These are phyloP conservation scores for Suricata suricatta DNA, from an alignment of 2,113 vertebrate species.

Conservation along the genomic window DNA sequence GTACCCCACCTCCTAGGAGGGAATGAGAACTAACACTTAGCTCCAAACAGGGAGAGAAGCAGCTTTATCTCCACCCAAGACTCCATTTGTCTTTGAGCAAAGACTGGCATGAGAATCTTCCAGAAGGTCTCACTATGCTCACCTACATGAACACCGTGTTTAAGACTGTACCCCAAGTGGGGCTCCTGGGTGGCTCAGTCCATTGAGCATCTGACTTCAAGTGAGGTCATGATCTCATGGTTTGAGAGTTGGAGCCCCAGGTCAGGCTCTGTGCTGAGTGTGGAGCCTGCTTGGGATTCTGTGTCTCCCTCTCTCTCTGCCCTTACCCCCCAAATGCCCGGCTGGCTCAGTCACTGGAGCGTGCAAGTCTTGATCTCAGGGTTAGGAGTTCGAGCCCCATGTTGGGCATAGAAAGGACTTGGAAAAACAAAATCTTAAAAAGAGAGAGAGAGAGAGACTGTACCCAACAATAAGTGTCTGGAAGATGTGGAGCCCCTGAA, in stretches of 20 bases:
- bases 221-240: neutral
- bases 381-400: no score
- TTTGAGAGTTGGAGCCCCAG: neutral
- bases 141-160: neutral
- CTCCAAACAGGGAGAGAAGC: accelerated
- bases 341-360: no score
- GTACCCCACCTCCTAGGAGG: neutral
- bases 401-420: no score
- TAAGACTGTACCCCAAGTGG: no score
- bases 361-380: no score
- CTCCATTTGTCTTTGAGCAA: neutral
- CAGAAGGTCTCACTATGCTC: accelerated
- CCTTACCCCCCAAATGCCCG: no score
- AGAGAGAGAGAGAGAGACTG: no score
- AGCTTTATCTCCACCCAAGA: neutral
- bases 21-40: no score
- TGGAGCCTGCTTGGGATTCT: neutral
- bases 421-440: neutral
- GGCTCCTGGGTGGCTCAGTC: neutral
- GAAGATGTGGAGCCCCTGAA: neutral
- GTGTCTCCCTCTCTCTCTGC: neutral
- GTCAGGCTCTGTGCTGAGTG: neutral
- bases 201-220: neutral
- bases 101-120: neutral
- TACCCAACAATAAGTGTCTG: neutral